phyloP scores from a whole-genome alignment of 2,113 vertebrate genomes.

The Pseudorectes ferrugineus region DNA sequence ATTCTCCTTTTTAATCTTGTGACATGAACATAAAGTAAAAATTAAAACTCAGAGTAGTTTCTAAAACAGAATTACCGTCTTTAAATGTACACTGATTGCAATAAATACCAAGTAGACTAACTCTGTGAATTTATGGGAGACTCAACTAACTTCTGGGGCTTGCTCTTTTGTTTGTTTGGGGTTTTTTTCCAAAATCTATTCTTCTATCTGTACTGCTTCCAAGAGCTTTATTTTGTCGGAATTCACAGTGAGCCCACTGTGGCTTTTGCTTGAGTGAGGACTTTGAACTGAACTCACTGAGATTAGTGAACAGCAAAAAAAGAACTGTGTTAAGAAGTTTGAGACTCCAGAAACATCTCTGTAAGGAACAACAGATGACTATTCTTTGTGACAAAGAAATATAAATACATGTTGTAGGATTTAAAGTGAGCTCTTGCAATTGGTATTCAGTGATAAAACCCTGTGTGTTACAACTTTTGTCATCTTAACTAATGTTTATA shows the following conservation, averaged over 20 bases:
- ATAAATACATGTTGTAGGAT: background rate
- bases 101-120: background rate
- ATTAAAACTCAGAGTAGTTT: background rate
- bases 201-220: background rate
- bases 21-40: background rate
- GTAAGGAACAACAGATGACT: background rate
- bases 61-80: background rate
- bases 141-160: background rate
- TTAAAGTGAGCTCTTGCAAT: background rate
- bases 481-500: conserved; percentile 7
- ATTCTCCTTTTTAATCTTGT: background rate
- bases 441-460: background rate
- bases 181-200: background rate
- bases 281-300: background rate
- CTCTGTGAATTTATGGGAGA: background rate
- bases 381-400: background rate
- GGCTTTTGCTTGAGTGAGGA: background rate
- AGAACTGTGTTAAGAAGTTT: background rate
- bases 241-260: background rate
- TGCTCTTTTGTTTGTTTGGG: background rate
- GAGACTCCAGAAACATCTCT: background rate
- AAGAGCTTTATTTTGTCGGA: background rate
- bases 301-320: background rate
- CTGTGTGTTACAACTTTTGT: background rate
- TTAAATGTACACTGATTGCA: background rate